These are phyloP conservation scores for Trichosurus vulpecula DNA, from an alignment of 2,797 vertebrate genomes.

Conservation along the genomic window DNA sequence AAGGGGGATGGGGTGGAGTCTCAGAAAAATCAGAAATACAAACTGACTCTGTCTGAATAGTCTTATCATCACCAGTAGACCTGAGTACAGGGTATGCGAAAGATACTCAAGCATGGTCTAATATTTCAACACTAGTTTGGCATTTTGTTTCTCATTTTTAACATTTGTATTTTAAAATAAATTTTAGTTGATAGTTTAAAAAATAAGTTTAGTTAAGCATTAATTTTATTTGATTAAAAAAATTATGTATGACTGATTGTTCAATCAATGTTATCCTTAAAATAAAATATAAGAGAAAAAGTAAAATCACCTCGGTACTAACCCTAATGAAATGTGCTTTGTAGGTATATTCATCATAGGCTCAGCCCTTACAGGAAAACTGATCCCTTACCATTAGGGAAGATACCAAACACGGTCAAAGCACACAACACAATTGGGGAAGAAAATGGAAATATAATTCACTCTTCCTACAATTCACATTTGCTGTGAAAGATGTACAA, in stretches of 20 bases:
- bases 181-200: not conserved
- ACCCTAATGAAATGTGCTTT: not conserved
- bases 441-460: not conserved
- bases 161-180: not conserved
- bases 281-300: not conserved
- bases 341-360: not conserved
- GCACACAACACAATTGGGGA: not conserved
- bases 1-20: not conserved
- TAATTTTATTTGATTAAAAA: not conserved
- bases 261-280: not conserved
- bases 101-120: not conserved
- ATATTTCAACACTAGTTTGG: not conserved
- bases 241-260: not conserved
- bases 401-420: not conserved
- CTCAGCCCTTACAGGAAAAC: not conserved
- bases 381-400: not conserved
- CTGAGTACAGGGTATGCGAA: not conserved
- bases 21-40: not conserved
- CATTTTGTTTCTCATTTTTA: not conserved
- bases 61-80: not conserved
- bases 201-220: not conserved
- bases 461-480: not conserved
- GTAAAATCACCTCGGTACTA: not conserved
- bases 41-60: not conserved
- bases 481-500: not conserved